Evolutionary conservation across 2,113 vertebrate genomes (phyloP).

Genomic region (Neodon shergylaensis): DNA sequence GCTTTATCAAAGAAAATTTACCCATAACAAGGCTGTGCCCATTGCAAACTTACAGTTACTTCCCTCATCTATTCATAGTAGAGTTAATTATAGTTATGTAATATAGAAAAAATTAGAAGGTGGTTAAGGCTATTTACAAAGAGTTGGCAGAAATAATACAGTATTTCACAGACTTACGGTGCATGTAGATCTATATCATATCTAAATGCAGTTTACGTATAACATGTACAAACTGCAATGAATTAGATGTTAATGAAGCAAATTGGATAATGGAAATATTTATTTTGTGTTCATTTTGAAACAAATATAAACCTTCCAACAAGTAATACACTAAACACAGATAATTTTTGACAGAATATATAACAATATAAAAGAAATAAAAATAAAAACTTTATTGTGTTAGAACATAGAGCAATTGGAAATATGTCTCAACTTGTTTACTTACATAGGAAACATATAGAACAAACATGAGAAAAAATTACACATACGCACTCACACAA

Average conservation of each 20-base stretch:
- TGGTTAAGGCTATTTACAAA: not conserved
- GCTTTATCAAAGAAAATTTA: not conserved
- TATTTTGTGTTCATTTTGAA: conserved; percentile 13
- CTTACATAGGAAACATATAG: not conserved
- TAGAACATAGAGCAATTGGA: not conserved
- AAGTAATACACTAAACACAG: not conserved
- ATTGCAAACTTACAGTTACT: not conserved
- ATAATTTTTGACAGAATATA: not conserved
- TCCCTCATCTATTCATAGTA: not conserved
- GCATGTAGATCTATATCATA: not conserved
- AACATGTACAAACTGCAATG: not conserved
- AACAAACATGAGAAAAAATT: not conserved
- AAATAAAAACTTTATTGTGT: not conserved
- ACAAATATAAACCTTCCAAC: not conserved
- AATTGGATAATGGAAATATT: not conserved
- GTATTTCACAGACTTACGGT: not conserved
- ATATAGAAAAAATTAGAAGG: not conserved
- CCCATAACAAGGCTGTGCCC: not conserved
- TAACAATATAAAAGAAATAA: not conserved
- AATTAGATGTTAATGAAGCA: not conserved
- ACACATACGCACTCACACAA: not conserved
- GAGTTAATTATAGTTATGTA: not conserved
- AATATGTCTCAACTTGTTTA: not conserved
- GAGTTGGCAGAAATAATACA: not conserved
- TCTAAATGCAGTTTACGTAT: not conserved